These are phyloP conservation scores for Spodoptera frugiperda DNA, from an alignment of 1,140 invertebrate genomes.

Conservation along the genomic window DNA sequence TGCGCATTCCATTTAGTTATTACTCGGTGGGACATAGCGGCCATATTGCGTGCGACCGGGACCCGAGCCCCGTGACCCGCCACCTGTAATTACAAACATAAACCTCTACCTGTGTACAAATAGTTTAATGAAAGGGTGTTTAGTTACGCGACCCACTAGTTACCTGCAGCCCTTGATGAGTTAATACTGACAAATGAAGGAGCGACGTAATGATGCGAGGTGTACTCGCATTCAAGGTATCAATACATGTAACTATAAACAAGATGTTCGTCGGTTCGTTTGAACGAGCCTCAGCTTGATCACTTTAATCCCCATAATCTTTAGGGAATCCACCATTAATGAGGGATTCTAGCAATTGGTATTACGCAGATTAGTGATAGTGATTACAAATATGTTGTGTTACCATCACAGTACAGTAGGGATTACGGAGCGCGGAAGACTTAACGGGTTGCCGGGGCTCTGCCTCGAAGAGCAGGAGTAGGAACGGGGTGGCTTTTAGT, in stretches of 20 bases:
- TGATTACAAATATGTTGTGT: too few relatives aligned
- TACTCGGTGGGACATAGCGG: neutral
- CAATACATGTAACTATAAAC: neutral
- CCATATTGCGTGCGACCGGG: constrained; percentile 33
- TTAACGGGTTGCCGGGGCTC: too few relatives aligned
- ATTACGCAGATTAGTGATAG: constrained; percentile 1
- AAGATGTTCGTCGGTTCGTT: too few relatives aligned
- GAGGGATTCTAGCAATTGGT: constrained; percentile 1
- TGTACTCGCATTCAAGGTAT: neutral
- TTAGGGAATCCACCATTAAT: neutral
- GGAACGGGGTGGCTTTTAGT: too few relatives aligned
- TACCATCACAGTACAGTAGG: too few relatives aligned
- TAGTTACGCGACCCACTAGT: constrained; percentile 15
- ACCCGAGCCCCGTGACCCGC: constrained; percentile 7
- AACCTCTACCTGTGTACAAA: constrained; percentile 41
- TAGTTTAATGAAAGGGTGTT: constrained; percentile 42
- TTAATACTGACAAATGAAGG: constrained; percentile 28
- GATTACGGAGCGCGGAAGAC: too few relatives aligned
- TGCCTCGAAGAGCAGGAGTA: too few relatives aligned
- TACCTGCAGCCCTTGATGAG: neutral
- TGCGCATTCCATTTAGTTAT: constrained; percentile 12
- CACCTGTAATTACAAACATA: constrained; percentile 40
- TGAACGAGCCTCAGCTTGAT: neutral
- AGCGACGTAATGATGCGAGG: neutral
- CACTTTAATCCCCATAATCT: neutral